These are phyloP conservation scores for Hypomecis atomaria DNA, from an alignment of 2,888 invertebrate genomes.

Conservation along the genomic window DNA sequence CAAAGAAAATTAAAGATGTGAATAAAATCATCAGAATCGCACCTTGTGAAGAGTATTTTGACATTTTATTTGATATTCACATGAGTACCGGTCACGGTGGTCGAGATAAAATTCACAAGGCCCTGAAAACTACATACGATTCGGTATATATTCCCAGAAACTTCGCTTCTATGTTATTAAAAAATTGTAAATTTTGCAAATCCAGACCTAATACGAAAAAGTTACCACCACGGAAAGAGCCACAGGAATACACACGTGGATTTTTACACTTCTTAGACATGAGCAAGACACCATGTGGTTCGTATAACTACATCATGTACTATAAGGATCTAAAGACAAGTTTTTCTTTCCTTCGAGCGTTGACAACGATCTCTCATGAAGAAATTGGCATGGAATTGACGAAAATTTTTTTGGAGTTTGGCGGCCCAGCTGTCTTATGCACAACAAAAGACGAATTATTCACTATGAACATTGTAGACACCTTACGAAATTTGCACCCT, in stretches of 20 bases:
- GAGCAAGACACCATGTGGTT: slow-evolving; percentile 1
- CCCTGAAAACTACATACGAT: slow-evolving; percentile 12
- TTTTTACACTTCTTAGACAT: slow-evolving; percentile 12
- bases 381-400: background rate
- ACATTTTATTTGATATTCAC: slow-evolving; percentile 32
- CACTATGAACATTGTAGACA: background rate
- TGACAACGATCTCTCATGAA: background rate
- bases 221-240: background rate
- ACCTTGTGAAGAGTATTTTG: slow-evolving; percentile 36
- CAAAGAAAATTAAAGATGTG: background rate
- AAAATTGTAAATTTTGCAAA: slow-evolving; percentile 7
- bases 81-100: slow-evolving; percentile 33
- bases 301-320: slow-evolving; percentile 11
- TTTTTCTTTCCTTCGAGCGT: slow-evolving; percentile 5
- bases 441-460: background rate
- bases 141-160: slow-evolving; percentile 28
- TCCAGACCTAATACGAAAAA: background rate
- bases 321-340: slow-evolving; percentile 9
- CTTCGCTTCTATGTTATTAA: background rate
- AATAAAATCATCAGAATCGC: slow-evolving; percentile 24
- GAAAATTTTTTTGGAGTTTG: slow-evolving; percentile 3
- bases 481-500: background rate
- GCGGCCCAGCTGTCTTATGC: slow-evolving; percentile 8
- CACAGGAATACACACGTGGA: slow-evolving; percentile 3
- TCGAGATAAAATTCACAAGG: slow-evolving; percentile 32